Percentiles rank a stretch among this genome's conserved stretches.
phyloP scores from a whole-genome alignment of 2,113 vertebrate genomes.

The Alaudala cheleensis region DNA sequence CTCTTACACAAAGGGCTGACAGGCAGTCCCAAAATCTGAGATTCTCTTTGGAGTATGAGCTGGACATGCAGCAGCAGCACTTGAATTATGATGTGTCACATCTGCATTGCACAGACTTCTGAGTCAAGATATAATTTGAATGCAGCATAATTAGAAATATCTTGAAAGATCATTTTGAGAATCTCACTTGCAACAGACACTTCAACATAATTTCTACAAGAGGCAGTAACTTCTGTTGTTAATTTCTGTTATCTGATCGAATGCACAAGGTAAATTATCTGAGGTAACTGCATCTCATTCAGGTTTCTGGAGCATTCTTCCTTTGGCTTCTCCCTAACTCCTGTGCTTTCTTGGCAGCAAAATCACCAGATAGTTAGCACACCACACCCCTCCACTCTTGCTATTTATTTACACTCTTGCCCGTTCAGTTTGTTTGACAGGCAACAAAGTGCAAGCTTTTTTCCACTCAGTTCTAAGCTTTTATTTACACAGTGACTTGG shows the following conservation, averaged over 20 bases:
- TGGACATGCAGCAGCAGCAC: neutral
- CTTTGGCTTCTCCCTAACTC: neutral
- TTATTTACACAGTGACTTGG: constrained; percentile 6
- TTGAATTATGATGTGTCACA: neutral
- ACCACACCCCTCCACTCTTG: neutral
- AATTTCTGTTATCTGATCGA: neutral
- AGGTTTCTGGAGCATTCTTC: neutral
- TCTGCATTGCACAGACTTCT: neutral
- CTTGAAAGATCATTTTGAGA: neutral
- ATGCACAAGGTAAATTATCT: neutral
- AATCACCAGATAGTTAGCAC: neutral
- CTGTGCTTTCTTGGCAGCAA: neutral
- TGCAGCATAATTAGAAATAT: neutral
- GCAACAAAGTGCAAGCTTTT: neutral
- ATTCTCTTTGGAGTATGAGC: accelerated
- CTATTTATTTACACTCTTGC: neutral
- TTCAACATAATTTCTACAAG: neutral
- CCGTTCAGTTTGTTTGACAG: neutral
- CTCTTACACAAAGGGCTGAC: neutral
- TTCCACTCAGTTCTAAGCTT: neutral
- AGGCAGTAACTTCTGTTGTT: neutral
- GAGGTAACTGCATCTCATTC: neutral
- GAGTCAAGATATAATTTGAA: neutral
- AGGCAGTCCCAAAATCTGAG: neutral
- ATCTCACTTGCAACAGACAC: neutral